Base-by-base conservation (phyloP, 2,888 invertebrate species). In the Priocnemis perturbator region DNA sequence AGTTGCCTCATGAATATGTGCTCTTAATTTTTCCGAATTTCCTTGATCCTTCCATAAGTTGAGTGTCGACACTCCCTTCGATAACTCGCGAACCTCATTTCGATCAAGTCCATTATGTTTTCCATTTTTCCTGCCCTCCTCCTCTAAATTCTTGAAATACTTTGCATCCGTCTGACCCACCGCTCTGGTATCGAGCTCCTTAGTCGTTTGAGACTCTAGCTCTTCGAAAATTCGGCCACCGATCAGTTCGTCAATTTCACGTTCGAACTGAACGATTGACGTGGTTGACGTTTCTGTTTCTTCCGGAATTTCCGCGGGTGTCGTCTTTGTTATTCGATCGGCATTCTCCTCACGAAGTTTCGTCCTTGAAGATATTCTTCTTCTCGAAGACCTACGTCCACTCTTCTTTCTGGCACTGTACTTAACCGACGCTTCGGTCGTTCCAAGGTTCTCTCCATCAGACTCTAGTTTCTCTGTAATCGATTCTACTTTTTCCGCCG, bases 201-300 rank as follows among this genome's bases (percentile, higher is more conserved):
- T 81, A 0, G 77, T 76, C 4, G 78, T 78, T 20, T 65, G 76
- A 0, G 77, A 76, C 20, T 81, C 81, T 0, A 69, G 56, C 2
- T 82, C 81, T 0, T 76, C 67, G 64, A 79, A 76, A 66, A 80
- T 73, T 52, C n/a, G 74, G 73, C n/a, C 64, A 11, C 77, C 75
- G 15, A 78, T 76, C 19, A 64, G 68, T 0, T 72, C 76, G 0
- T 58, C 63, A 26, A 69, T 56, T 20, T 60, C 60, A 14, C 58
- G 26, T 7, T 71, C 64, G 11, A 65, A 47, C 30, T 59, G 26
- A 11, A 9, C 19, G 7, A 21, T 19, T 9, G 0, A 56, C 23
- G 14, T 60, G 53, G 45, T 64, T 0, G 62, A 61, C 0, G 59
- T 63, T 9, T 50, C 26, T 0, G 55, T 57, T 19, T 69, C 20